Evolutionary conservation across 2,113 vertebrate species (phyloP), one percentile per base, ranked within the genome.

Genomic region (Neoarius graeffei): DNA sequence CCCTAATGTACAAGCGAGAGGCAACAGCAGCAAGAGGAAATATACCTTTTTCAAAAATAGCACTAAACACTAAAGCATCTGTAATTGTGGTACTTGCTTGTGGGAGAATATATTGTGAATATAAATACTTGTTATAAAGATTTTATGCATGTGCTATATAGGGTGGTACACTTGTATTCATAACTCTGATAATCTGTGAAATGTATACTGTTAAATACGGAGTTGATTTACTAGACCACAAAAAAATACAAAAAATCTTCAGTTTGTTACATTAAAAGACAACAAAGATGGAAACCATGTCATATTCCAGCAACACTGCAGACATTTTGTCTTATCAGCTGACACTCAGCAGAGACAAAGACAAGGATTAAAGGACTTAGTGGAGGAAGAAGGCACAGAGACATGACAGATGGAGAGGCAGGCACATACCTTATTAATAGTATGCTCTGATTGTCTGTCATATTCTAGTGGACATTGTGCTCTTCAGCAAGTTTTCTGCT

Each of bases 281-380:
- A 35, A 17, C 7, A 3, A 19, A 60, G 11, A 76, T 23, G 20
- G 56, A 60, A n/a, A n/a, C 52, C 10, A 52, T 84, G 56, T 59
- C 67, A 67, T 77, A 59, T 85, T 67, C n/a, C 50, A 52, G 62
- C 62, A 52, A 62, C 74, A 15, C 15, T 84, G 74, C 54, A 62
- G 19, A 35, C 48, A 19, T 87, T 74, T n/a, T 80, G 59, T 71
- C 25, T 19, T 85, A 74, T 62, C 67, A 62, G 71, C 48, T 83
- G 54, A 52, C 35, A 73, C 52, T 67, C 19, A 9, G 60, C 59
- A 59, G 5, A 81, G 14, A 59, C 57, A 23, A 80, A 80, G 81
- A 86, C 48, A 25, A 20, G 4, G 73, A 54, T 79, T 79, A 76
- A 76, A 76, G 73, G 42, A 52, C 73, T 52, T 52, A 17, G 10